Evolutionary conservation across 2,113 vertebrate genomes (phyloP).

Genomic region (Irena cyanogastra): DNA sequence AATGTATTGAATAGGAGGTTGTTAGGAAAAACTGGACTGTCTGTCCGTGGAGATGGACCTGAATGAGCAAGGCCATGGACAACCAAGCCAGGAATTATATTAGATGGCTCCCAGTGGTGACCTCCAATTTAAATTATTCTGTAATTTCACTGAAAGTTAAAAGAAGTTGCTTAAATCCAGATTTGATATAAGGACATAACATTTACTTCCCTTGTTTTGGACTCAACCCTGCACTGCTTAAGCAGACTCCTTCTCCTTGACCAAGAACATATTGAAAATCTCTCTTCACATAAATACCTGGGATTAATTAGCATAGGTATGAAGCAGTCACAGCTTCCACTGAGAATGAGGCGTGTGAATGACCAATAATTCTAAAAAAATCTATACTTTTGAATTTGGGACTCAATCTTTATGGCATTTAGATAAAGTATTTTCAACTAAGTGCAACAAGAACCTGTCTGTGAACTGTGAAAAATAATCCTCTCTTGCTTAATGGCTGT

Average conservation of each 20-base stretch:
- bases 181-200: neutral
- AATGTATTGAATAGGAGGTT: neutral
- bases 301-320: neutral
- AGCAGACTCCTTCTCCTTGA: neutral
- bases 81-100: neutral
- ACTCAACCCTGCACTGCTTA: neutral
- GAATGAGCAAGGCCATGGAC: neutral
- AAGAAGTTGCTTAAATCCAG: neutral
- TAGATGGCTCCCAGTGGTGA: neutral
- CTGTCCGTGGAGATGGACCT: neutral
- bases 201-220: neutral
- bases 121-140: neutral
- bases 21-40: neutral
- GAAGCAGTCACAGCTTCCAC: neutral
- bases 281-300: neutral
- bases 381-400: neutral
- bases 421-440: neutral
- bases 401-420: neutral
- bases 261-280: neutral
- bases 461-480: neutral
- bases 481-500: neutral
- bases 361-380: neutral
- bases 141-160: neutral
- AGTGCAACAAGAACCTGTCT: neutral
- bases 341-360: neutral